Base-by-base conservation (phyloP, 2,113 vertebrate genomes). In the Cephalopterus ornatus region DNA sequence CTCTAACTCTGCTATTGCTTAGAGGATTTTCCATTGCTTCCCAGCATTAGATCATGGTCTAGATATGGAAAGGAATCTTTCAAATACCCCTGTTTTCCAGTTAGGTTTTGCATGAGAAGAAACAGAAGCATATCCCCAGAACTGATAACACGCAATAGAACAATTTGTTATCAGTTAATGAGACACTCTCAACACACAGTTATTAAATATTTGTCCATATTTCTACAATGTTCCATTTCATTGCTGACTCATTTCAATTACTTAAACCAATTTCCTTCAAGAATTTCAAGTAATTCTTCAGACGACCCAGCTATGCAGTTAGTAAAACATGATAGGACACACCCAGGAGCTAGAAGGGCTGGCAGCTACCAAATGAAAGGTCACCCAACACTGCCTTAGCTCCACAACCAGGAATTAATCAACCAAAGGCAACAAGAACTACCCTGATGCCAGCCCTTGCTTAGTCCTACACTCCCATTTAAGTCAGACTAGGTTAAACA, bases 101-200 rank as follows among this genome's bases (percentile, higher is more conserved):
- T 68, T 71, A 75, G 53, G 6, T 6, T 42, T 77, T 93, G 77
- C 0, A 0, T 88, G 91, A 94, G 61, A 90, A 78, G 55, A 96
- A 97, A 85, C 66, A 95, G 92, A 87, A 96, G 66, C 73, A n/a
- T 5, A 58, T 21, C 26, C 74, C 47, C 55, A 82, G 72, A 92
- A 88, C 75, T 46, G 75, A 85, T 91, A 96, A 87, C 46, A 77
- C 2, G 56, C 32, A 65, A 52, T 26, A 88, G 68, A 95, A 89
- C 55, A 49, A 86, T 89, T 84, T 88, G 47, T 91, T 96, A 84
- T 85, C 85, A 89, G 84, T 41, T 96, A 96, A 79, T 58, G 78
- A 94, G 72, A 80, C 49, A n/a, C 41, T 65, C 92, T 92, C 35
- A 66, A 53, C 58, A 90, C 44, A 83, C 5, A 3, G 24, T 79